Conservation (phyloP, 2,888 invertebrate species). For the Mimachlamys varia region DNA sequence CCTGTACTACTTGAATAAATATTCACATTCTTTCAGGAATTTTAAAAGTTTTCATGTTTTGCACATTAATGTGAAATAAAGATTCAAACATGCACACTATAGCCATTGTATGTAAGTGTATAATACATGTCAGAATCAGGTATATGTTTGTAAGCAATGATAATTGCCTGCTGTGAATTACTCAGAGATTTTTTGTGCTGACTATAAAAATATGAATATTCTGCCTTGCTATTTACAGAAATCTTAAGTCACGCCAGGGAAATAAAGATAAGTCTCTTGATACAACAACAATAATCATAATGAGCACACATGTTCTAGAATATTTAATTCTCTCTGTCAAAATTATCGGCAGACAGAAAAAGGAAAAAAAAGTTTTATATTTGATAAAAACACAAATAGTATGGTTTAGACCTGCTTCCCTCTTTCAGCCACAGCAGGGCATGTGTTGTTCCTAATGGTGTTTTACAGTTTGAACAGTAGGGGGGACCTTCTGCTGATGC, state of each 20-base stretch:
- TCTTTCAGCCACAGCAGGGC: background rate
- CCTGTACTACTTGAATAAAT: background rate
- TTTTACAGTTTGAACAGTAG: background rate
- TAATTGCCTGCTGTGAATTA: background rate
- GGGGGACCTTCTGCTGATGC: background rate
- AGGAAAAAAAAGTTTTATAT: background rate
- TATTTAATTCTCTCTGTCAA: slow-evolving; percentile 13
- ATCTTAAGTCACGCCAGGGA: background rate
- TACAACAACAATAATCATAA: background rate
- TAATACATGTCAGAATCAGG: background rate
- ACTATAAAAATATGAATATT: slow-evolving; percentile 25
- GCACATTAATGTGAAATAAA: background rate
- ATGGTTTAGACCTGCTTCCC: background rate
- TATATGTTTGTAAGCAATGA: background rate
- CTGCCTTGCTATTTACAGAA: background rate
- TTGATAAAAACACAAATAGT: slow-evolving; percentile 11
- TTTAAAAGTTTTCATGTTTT: background rate
- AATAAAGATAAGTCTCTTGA: background rate
- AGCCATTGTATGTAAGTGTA: background rate
- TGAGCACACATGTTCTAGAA: background rate
- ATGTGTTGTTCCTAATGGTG: slow-evolving; percentile 8
- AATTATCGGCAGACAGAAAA: slow-evolving; percentile 26
- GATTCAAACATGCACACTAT: background rate
- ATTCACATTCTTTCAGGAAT: background rate
- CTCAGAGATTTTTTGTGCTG: background rate